Evolutionary conservation across 2,113 vertebrate genomes (phyloP).

Genomic region (Rattus norvegicus): DNA sequence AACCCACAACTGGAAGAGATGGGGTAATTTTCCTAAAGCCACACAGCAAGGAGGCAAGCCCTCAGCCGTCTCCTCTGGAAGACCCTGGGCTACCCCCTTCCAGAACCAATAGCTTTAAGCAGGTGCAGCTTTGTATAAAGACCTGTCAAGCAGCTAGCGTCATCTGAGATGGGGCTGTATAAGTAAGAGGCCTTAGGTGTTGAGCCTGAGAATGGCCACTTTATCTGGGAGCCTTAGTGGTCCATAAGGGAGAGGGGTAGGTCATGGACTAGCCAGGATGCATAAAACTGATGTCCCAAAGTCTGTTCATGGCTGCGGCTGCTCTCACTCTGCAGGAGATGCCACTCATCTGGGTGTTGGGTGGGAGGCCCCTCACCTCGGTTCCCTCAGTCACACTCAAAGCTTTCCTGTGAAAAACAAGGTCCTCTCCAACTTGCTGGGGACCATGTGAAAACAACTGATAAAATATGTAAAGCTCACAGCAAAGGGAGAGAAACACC

Average conservation of each 20-base stretch:
- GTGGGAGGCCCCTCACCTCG: constrained; percentile 54
- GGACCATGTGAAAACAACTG: constrained; percentile 70
- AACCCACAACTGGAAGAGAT: not conserved
- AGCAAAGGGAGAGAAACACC: not conserved
- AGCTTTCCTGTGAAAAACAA: constrained; percentile 72
- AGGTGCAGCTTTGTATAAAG: not conserved
- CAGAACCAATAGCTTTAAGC: not conserved
- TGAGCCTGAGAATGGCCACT: not conserved
- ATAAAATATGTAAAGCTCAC: constrained; percentile 73
- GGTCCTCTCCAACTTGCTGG: constrained; percentile 34
- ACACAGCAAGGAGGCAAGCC: not conserved
- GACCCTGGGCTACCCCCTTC: too few relatives aligned
- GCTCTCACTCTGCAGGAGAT: not conserved
- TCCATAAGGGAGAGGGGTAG: not conserved
- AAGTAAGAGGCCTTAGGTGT: not conserved
- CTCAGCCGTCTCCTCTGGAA: not conserved
- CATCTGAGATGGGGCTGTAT: not conserved
- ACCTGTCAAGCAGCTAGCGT: not conserved
- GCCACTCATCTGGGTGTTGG: not conserved
- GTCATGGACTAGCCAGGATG: not conserved
- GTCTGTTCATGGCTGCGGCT: not conserved
- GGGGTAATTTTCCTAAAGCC: not conserved
- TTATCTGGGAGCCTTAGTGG: not conserved
- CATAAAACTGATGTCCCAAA: not conserved
- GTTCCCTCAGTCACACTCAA: constrained; percentile 28